Conservation (phyloP, 2,113 vertebrate species). For the Hippocampus mohnikei region DNA sequence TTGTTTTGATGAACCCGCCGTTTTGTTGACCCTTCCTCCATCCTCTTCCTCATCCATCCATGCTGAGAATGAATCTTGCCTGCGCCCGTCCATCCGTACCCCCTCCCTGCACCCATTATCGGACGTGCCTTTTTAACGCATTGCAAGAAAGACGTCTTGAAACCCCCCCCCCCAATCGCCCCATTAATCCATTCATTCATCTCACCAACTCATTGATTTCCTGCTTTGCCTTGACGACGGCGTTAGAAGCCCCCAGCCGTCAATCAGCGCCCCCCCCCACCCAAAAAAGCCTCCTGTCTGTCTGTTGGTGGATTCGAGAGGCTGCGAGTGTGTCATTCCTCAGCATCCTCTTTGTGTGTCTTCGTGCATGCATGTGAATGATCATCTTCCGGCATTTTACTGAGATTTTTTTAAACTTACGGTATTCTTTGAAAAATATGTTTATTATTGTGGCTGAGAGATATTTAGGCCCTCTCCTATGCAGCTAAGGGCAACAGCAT, state of each 20-base stretch:
- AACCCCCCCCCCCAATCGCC: too few relatives aligned
- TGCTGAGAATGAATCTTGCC: not conserved
- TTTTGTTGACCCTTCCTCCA: constrained; percentile 1
- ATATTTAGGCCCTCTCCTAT: not conserved
- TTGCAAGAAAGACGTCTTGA: not conserved
- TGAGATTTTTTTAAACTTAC: not conserved
- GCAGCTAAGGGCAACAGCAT: not conserved
- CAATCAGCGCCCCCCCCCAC: constrained; percentile 13
- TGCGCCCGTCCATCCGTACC: not conserved
- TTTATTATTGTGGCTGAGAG: not conserved
- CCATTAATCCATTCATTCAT: not conserved
- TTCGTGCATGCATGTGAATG: too few relatives aligned
- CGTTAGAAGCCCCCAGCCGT: constrained; percentile 49
- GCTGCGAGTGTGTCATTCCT: constrained; percentile 2
- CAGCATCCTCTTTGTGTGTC: not conserved
- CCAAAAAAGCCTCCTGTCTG: not conserved
- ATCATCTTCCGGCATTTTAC: not conserved
- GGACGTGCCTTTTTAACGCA: constrained; percentile 1
- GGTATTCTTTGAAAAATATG: not conserved
- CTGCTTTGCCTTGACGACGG: constrained; percentile 56
- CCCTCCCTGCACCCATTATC: constrained; percentile 19
- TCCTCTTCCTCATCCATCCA: not conserved
- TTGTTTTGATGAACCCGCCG: not conserved
- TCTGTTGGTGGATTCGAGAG: not conserved
- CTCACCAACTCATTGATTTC: constrained; percentile 53